Percentiles rank a stretch among this genome's conserved stretches.
Conservation (phyloP, 2,113 vertebrate species). For the Atrichornis clamosus region DNA sequence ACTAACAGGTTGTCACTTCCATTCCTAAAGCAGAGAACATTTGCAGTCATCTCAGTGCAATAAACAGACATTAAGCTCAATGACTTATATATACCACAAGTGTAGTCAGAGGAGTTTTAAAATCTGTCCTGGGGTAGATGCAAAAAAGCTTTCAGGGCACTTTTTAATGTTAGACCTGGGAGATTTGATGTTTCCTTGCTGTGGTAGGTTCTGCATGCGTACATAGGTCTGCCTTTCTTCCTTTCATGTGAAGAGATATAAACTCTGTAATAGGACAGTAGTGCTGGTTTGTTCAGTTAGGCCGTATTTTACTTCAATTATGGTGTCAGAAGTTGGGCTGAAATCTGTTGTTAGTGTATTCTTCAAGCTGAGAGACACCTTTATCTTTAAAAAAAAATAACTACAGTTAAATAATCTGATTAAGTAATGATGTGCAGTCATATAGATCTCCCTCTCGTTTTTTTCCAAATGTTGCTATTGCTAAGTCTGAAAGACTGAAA, state of each 20-base stretch:
- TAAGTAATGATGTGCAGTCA: background rate
- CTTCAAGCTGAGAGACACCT: background rate
- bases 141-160: background rate
- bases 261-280: background rate
- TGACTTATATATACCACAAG: background rate
- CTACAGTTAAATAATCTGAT: background rate
- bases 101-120: background rate
- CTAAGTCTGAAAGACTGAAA: background rate
- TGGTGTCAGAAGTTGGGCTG: background rate
- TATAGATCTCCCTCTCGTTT: rapidly evolving
- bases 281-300: background rate
- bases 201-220: background rate
- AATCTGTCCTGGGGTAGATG: background rate
- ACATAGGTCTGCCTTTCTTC: background rate
- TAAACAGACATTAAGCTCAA: background rate
- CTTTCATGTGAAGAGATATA: background rate
- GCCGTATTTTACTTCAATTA: background rate
- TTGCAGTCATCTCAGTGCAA: background rate
- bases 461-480: background rate
- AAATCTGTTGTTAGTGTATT: background rate
- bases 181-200: background rate
- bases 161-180: background rate
- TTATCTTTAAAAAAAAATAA: background rate
- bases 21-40: background rate
- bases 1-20: background rate